Percentiles rank a stretch among this genome's conserved stretches.
Evolutionary conservation across 2,888 invertebrate genomes (phyloP).

Genomic region (Rotaria magnacalcarata): DNA sequence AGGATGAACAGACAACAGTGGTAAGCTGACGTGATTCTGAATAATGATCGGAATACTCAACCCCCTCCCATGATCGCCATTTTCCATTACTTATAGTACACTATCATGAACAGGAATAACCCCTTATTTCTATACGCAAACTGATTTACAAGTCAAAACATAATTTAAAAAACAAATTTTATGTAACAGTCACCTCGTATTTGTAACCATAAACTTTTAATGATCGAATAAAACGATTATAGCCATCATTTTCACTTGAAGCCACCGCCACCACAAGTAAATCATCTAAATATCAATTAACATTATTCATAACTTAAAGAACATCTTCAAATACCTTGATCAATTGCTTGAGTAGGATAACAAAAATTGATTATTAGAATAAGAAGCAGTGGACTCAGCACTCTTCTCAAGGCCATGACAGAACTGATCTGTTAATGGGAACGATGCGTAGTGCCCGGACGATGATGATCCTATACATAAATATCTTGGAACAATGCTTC

Average conservation of each 20-base stretch:
- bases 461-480: neutral
- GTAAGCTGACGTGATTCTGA: too few relatives aligned
- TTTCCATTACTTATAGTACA: too few relatives aligned
- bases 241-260: slow-evolving; percentile 84
- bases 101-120: too few relatives aligned
- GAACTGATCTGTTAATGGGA: neutral
- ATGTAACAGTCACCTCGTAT: slow-evolving; percentile 50
- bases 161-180: too few relatives aligned
- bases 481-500: neutral
- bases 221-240: slow-evolving; percentile 74
- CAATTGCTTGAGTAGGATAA: neutral
- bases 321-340: neutral
- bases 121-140: too few relatives aligned
- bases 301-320: neutral
- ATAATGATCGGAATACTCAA: too few relatives aligned
- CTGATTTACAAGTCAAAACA: too few relatives aligned
- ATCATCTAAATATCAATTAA: neutral
- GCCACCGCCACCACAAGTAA: slow-evolving; percentile 76
- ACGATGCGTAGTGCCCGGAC: neutral
- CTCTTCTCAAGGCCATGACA: neutral
- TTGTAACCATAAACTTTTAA: slow-evolving; percentile 66
- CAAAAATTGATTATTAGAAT: neutral
- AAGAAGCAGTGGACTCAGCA: neutral
- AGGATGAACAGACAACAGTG: too few relatives aligned
- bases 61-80: too few relatives aligned